Base-by-base conservation (phyloP, 30 jellyfish, hydroid and myxozoan genomes). In the Turritopsis dohrnii region DNA sequence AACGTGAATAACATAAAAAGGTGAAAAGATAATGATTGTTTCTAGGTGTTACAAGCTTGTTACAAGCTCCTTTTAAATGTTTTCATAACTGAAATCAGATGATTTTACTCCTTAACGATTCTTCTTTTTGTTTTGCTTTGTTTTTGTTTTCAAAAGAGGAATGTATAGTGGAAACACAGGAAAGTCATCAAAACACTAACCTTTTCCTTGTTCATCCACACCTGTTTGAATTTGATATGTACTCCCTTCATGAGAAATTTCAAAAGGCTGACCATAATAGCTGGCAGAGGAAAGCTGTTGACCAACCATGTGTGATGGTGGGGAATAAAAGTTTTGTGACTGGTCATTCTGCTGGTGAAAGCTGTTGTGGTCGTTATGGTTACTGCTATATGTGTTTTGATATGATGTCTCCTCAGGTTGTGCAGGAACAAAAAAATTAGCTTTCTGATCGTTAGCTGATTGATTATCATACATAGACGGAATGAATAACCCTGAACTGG, bases 141-240 rank as follows among this genome's bases (percentile, higher is more conserved):
- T n/a, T n/a, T n/a, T n/a, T n/a, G n/a, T n/a, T n/a, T n/a, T n/a
- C n/a, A n/a, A n/a, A n/a, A n/a, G n/a, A n/a, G n/a, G n/a, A n/a
- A n/a, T n/a, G n/a, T n/a, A n/a, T n/a, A n/a, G n/a, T n/a, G n/a
- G n/a, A n/a, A n/a, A n/a, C n/a, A n/a, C 13, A 41, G 60, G 60
- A 41, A 41, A 41, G 60, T 41, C n/a, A n/a, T n/a, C 60, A 41
- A 41, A 41, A 41, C 60, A 41, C 60, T 41, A 41, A 69, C 77
- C 77, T 69, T 69, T 69, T 17, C 77, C 77, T 69, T 69, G 77
- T 27, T 69, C 77, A 69, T 69, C 77, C 16, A 69, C 77, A 69
- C 77, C 77, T n/a, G 77, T 69, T 69, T 69, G 77, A 0, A 69
- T 27, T 69, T 69, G 77, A 69, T 69, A 69, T 21, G 30, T 69